These are phyloP conservation scores for Diachasmimorpha longicaudata DNA, from an alignment of 1,140 invertebrate genomes.

Conservation along the genomic window DNA sequence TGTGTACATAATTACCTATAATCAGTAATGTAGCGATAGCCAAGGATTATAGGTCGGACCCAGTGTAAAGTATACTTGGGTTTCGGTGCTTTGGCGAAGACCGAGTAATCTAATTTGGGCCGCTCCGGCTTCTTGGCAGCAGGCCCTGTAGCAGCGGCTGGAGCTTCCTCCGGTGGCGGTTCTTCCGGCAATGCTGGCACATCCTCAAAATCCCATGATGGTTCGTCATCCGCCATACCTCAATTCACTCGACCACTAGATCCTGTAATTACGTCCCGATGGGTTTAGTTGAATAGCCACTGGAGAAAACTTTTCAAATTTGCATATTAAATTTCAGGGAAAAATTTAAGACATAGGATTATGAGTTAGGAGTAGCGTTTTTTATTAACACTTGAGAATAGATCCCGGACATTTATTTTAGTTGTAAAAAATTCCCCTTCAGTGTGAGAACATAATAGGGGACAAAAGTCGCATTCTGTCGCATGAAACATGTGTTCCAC, in stretches of 20 bases:
- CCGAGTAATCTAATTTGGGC: conserved; percentile 47
- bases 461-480: no score
- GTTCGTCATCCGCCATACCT: conserved; percentile 56
- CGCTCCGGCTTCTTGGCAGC: conserved; percentile 35
- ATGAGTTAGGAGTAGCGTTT: no score
- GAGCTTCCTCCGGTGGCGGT: conserved; percentile 27
- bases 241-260: not conserved
- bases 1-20: conserved; percentile 63
- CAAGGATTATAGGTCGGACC: conserved; percentile 78
- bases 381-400: no score
- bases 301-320: no score
- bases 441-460: no score
- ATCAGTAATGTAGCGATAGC: conserved; percentile 82
- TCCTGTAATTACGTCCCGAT: not conserved
- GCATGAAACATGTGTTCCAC: no score
- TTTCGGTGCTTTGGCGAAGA: conserved; percentile 44
- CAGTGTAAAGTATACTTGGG: conserved; percentile 71
- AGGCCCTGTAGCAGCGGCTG: conserved; percentile 37
- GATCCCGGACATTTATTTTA: no score
- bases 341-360: no score
- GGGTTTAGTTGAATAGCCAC: no score
- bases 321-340: no score
- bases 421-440: no score
- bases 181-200: conserved; percentile 35
- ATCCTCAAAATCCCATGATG: conserved; percentile 48